Percentiles rank a stretch among this genome's conserved stretches.
Conservation (phyloP, 2,113 vertebrate genomes). For the Carollia perspicillata region DNA sequence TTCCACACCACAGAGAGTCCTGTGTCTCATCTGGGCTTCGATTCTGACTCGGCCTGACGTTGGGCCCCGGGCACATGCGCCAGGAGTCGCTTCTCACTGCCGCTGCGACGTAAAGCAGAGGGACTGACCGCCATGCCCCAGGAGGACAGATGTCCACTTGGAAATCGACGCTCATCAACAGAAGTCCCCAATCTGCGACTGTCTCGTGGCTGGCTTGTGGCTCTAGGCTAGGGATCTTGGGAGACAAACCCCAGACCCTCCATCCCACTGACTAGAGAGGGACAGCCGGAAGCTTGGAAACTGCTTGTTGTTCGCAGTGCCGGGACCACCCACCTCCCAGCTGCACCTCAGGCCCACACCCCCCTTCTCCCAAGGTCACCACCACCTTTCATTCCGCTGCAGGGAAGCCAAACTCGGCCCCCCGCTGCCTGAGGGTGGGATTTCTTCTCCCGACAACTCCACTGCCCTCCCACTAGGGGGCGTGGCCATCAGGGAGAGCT, state of each 20-base stretch:
- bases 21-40: too few relatives aligned
- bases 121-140: too few relatives aligned
- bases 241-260: neutral
- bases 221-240: neutral
- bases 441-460: neutral
- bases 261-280: neutral
- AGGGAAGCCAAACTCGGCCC: neutral
- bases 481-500: neutral
- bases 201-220: neutral
- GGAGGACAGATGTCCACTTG: neutral
- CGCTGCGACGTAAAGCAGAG: neutral
- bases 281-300: neutral
- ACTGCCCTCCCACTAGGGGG: neutral
- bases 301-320: accelerated
- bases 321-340: neutral
- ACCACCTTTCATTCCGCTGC: accelerated
- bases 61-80: neutral
- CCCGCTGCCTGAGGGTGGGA: too few relatives aligned
- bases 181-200: neutral
- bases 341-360: accelerated
- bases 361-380: neutral
- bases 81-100: neutral
- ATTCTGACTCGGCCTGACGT: too few relatives aligned
- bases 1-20: neutral
- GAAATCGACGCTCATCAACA: neutral